phyloP scores from a whole-genome alignment of 2,797 vertebrate genomes.

The Coilia nasus region DNA sequence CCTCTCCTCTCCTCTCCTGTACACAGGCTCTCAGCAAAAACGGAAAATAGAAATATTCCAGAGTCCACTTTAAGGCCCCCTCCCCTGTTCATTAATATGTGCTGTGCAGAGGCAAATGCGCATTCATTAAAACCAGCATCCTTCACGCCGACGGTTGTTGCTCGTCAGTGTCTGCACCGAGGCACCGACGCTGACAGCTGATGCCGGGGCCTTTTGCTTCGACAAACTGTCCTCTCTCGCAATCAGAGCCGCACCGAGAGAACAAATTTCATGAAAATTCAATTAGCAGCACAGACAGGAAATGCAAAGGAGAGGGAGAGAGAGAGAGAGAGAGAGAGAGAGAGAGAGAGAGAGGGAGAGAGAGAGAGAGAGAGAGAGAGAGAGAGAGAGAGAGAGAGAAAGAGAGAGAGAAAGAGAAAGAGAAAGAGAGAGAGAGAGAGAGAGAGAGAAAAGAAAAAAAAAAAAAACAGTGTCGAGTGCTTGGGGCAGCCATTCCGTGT shows the following conservation, averaged over 20 bases:
- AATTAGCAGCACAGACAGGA: conserved; percentile 38
- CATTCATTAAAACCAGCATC: not conserved
- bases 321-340: not conserved
- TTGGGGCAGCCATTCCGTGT: conserved; percentile 28
- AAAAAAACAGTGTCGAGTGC: conserved; percentile 32
- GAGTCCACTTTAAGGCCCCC: not conserved
- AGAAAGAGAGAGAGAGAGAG: not conserved
- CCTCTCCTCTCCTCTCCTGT: not conserved
- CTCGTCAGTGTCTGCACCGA: not conserved
- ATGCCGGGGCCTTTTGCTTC: conserved; percentile 1
- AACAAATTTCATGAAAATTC: conserved; percentile 47
- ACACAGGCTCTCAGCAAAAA: not conserved
- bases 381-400: not conserved
- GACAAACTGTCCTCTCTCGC: not conserved
- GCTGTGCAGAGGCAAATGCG: not conserved
- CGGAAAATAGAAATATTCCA: not conserved
- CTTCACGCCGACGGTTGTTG: not conserved
- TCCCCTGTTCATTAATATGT: not conserved
- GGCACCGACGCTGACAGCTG: not conserved
- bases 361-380: not conserved
- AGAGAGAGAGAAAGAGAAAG: too few species aligned
- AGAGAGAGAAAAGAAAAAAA: conserved; percentile 26
- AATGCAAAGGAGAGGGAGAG: not conserved
- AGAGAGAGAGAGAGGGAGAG: not conserved
- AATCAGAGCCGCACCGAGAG: conserved; percentile 17